Conservation (phyloP, 2,113 vertebrate genomes). For the Tetrao urogallus region DNA sequence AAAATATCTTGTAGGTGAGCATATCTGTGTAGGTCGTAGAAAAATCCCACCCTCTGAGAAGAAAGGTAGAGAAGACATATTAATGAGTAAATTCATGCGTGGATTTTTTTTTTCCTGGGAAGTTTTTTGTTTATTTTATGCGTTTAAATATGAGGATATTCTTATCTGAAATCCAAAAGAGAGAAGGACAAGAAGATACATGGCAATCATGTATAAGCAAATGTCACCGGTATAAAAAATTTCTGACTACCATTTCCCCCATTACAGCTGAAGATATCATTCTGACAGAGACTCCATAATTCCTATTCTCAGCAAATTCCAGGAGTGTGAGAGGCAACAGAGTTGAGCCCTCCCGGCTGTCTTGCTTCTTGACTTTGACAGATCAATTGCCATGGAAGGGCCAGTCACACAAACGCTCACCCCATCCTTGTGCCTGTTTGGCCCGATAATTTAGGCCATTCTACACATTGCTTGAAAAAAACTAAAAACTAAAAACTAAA, state of each 20-base stretch:
- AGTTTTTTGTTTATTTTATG: background rate
- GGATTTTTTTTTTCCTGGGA: background rate
- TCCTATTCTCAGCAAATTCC: background rate
- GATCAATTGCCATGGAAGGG: background rate
- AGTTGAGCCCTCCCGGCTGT: background rate
- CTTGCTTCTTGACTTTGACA: background rate
- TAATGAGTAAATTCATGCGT: background rate
- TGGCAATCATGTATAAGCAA: background rate
- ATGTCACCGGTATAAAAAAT: background rate
- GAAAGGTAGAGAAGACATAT: background rate
- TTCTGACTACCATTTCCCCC: background rate
- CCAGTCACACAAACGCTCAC: background rate
- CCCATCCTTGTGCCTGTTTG: background rate
- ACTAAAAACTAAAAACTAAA: background rate
- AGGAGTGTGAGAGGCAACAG: background rate
- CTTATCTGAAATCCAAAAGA: background rate
- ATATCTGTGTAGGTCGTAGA: background rate
- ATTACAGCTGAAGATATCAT: background rate
- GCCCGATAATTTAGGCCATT: background rate
- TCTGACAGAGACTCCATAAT: background rate
- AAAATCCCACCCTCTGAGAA: background rate
- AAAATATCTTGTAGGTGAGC: slow-evolving; percentile 7
- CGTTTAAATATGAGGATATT: background rate
- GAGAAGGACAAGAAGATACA: background rate
- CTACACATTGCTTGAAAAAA: background rate